Percentiles rank a stretch among this genome's conserved stretches.
phyloP scores from a whole-genome alignment of 2,797 vertebrate species.

The Lepus townsendii region DNA sequence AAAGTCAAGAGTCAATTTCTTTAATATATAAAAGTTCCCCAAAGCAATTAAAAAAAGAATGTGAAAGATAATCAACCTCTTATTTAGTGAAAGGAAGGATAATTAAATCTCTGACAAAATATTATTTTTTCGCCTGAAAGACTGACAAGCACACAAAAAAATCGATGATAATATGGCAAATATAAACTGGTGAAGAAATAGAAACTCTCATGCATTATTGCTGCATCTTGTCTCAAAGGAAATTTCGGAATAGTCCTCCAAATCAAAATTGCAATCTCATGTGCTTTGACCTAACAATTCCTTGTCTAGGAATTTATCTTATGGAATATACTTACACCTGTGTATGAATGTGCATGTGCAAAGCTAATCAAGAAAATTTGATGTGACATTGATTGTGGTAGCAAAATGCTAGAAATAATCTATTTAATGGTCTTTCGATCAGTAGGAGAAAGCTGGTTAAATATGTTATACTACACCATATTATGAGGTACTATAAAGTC shows the following conservation, averaged over 20 bases:
- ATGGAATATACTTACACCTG: not conserved
- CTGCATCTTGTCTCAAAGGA: not conserved
- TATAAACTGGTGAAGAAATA: not conserved
- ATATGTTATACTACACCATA: not conserved
- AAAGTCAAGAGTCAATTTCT: slow-evolving; percentile 6
- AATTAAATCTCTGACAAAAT: slow-evolving; percentile 45
- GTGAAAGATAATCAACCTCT: slow-evolving; percentile 1
- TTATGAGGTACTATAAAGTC: not conserved
- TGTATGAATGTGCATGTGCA: not conserved
- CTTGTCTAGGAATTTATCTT: not conserved
- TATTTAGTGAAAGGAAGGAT: slow-evolving; percentile 28
- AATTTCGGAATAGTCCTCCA: not conserved
- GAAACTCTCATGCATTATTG: not conserved
- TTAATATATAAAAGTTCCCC: not conserved
- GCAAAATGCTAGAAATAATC: not conserved
- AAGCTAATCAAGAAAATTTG: slow-evolving; percentile 11
- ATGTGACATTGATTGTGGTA: not conserved
- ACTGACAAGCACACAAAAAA: slow-evolving; percentile 13
- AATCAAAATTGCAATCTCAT: not conserved
- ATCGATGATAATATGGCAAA: not conserved
- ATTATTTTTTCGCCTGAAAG: not conserved
- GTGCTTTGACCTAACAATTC: not conserved
- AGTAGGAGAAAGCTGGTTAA: not conserved
- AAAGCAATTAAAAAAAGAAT: slow-evolving; percentile 41
- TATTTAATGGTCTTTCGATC: not conserved